Evolutionary conservation across 1,140 invertebrate species (phyloP).

Genomic region (Panulirus ornatus): DNA sequence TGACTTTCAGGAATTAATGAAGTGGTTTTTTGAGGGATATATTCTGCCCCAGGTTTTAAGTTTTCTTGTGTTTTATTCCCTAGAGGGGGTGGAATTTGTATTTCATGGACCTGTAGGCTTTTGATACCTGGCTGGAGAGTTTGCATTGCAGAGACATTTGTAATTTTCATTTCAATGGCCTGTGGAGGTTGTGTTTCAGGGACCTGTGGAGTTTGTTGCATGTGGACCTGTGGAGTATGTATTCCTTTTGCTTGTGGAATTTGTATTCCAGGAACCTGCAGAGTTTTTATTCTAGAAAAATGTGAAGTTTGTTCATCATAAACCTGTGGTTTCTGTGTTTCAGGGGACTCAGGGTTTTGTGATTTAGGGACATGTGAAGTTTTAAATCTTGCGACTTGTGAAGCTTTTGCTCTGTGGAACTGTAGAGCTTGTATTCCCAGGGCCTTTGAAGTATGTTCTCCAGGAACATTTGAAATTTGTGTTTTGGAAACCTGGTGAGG

Average conservation of each 20-base stretch:
- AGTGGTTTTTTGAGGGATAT: no score
- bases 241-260: not conserved
- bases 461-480: no score
- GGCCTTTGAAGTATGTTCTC: not conserved
- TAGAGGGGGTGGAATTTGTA: not conserved
- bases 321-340: no score
- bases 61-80: not conserved
- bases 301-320: not conserved
- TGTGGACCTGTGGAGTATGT: not conserved
- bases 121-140: no score
- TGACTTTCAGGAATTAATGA: no score
- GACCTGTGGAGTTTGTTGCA: no score
- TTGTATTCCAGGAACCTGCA: not conserved
- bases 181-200: no score
- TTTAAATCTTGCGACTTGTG: not conserved
- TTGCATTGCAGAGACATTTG: no score
- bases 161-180: no score
- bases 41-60: no score
- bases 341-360: not conserved
- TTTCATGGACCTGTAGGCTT: not conserved
- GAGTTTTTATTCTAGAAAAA: no score
- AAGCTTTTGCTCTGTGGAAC: not conserved
- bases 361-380: not conserved
- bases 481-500: not conserved
- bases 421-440: not conserved